Base-by-base conservation (phyloP, 2,888 invertebrate genomes). In the Cremastinae sp. region DNA sequence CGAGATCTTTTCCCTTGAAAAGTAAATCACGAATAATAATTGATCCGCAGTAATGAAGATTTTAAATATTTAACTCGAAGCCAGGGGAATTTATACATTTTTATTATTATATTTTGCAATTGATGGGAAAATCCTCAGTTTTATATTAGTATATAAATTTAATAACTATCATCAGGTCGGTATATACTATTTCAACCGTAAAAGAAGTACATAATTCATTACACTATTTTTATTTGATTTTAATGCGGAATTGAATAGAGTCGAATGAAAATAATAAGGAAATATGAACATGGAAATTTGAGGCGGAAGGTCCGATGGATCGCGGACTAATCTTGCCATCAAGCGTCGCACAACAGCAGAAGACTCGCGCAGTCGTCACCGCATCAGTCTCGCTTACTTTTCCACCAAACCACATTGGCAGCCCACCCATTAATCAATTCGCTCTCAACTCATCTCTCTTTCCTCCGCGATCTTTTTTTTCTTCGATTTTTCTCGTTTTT, bases 391-490 rank as follows among this genome's bases (percentile, higher is more conserved):
- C 77, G 65, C 74, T 77, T 74, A 74, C 77, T 76, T 80, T 79
- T 73, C 53, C 70, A 69, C 74, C 55, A 82, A 83, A 84, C 85
- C 84, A 78, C 86, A 85, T 80, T 80, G 83, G 80, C 83, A 83
- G 80, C 79, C 75, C 76, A 81, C 68, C 86, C 83, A 83, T 85
- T 86, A 86, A 86, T 85, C 86, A 84, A 86, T 86, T 81, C n/a
- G n/a, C n/a, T n/a, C 72, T 80, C 80, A 78, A 61, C 78, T 78
- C 72, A 72, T 43, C 68, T 49, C 20, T 51, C 53, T 70, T 64
- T 65, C 55, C 35, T 18, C 47, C 28, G 18, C 14, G 8, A 22
- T 37, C 49, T 35, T 20, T 16, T 16, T 41, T 8, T 59, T n/a
- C 28, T 53, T 41, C 66, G 41, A 9, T 58, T 20, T 12, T 14